Evolutionary conservation across 2,113 vertebrate species (phyloP), one percentile per base, ranked within the genome.

Genomic region (Regulus satrapa): DNA sequence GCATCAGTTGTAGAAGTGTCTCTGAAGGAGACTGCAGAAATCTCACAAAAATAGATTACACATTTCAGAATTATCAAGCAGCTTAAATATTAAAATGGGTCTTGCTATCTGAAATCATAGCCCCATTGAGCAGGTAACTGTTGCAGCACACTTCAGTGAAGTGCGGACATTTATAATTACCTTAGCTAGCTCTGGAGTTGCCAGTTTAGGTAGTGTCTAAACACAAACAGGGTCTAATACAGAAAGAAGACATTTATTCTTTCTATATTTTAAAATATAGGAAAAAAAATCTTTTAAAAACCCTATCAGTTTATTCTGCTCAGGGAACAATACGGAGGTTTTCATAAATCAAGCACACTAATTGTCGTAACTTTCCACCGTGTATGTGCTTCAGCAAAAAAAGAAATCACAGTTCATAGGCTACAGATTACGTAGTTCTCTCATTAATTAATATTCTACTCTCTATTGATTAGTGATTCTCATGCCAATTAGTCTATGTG

Each of bases 1-100:
- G 5, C 18, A 17, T 28, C 2, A 2, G 5, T 7, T 34, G 10
- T 7, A 52, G 23, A 36, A 67, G 2, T 4, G 8, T 28, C 31
- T 52, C 19, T 26, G 23, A 21, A 24, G 9, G 41, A 49, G 12
- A 31, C 21, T 54, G 5, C 3, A 59, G 59, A 88, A 4, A n/a
- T 29, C n/a, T 62, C 11, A 14, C 5, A 72, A 81, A 82, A 43
- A 25, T 8, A 48, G 12, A 43, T 45, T 31, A 10, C 8, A 38
- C 10, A 29, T 11, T 25, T 84, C 36, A 73, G 40, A 68, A 84
- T 64, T 59, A 2, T 18, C 29, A 63, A 67, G 14, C 8, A 46
- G 8, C 16, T 18, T 43, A 34, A 25, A 64, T 73, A 45, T 48
- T 77, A 21, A 52, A 52, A 19, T 25, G 4, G 8, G 2, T 31